Evolutionary conservation across 2,797 vertebrate species (phyloP).

Genomic region (Alauda arvensis): DNA sequence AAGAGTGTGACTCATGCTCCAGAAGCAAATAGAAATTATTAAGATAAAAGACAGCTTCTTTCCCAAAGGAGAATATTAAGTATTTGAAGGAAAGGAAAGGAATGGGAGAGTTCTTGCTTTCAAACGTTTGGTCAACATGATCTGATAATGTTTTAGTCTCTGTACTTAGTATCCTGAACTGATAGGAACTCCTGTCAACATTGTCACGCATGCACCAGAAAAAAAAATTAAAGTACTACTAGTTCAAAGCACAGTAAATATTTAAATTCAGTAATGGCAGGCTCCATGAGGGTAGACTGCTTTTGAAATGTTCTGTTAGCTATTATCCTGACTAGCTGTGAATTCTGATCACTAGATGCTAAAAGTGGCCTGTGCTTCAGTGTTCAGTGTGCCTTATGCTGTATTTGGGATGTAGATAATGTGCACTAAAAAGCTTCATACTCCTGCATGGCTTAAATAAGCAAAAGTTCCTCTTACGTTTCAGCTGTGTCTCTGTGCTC

Average conservation of each 20-base stretch:
- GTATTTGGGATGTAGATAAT: neutral
- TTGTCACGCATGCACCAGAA: neutral
- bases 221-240: neutral
- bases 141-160: neutral
- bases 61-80: slow-evolving; percentile 43
- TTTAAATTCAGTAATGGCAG: neutral
- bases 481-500: neutral
- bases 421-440: neutral
- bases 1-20: slow-evolving; percentile 31
- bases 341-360: neutral
- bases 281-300: neutral
- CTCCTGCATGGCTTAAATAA: neutral
- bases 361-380: neutral
- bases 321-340: neutral
- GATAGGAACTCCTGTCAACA: neutral
- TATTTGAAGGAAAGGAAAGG: slow-evolving; percentile 40
- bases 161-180: neutral
- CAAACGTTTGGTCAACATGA: neutral
- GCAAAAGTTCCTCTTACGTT: neutral
- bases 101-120: slow-evolving; percentile 41
- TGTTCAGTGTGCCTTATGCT: neutral
- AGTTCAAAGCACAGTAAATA: neutral
- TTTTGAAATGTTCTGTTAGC: neutral
- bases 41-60: slow-evolving; percentile 54
- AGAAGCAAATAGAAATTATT: slow-evolving; percentile 53